Conservation (phyloP, 2,888 invertebrate genomes). For the Crocallis elinguaria region DNA sequence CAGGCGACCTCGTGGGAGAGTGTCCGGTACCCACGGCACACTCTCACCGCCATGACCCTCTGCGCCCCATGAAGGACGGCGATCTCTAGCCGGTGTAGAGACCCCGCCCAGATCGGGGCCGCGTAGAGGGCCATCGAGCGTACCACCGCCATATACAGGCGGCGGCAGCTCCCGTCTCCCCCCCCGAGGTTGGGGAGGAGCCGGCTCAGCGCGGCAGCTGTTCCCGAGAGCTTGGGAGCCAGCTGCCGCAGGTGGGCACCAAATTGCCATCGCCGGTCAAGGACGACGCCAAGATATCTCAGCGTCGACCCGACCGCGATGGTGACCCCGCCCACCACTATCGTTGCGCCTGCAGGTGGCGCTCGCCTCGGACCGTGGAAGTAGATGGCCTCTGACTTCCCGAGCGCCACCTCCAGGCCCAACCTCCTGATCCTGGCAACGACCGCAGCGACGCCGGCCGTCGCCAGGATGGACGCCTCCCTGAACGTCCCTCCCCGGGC, state of each 20-base stretch:
- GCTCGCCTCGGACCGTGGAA: background rate
- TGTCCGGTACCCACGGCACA: background rate
- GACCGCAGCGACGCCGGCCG: background rate
- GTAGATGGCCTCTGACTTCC: background rate
- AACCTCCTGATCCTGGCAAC: background rate
- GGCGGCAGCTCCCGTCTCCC: background rate
- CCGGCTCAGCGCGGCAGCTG: background rate
- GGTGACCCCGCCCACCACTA: background rate
- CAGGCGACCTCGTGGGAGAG: too few relatives aligned
- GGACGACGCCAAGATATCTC: background rate
- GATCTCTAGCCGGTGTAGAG: background rate
- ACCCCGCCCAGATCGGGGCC: background rate
- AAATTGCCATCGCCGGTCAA: background rate
- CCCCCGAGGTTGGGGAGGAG: background rate
- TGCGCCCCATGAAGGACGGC: background rate
- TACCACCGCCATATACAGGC: background rate
- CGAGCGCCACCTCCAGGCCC: background rate
- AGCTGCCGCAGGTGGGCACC: background rate
- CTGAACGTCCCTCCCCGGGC: background rate
- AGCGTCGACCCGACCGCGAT: background rate
- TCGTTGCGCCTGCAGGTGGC: background rate
- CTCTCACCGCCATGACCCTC: background rate
- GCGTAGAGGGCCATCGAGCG: background rate
- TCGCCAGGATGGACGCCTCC: background rate
- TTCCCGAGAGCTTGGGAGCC: background rate